Conservation (phyloP, 92 coral and sea anemone genomes). For the Porites cylindrica region DNA sequence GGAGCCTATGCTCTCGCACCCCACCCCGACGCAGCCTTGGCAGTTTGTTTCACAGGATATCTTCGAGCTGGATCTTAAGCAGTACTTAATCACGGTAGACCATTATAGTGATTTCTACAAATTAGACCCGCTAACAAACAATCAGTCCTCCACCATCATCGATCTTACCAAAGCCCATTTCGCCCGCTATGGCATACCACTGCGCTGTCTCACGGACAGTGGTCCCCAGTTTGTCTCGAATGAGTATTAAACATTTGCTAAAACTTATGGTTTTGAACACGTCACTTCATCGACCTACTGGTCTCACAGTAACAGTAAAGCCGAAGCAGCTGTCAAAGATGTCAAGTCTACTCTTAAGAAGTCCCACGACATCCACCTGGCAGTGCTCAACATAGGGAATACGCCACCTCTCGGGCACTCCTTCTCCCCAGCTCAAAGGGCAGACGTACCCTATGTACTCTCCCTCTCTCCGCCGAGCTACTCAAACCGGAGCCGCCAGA, state of each 20-base stretch:
- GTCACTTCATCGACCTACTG: slow-evolving; percentile 53
- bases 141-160: slow-evolving; percentile 26
- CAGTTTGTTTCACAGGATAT: slow-evolving; percentile 54
- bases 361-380: slow-evolving; percentile 29
- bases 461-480: slow-evolving; percentile 6
- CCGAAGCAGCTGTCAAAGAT: slow-evolving; percentile 33
- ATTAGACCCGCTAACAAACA: slow-evolving; percentile 24
- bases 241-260: slow-evolving; percentile 16
- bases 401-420: slow-evolving; percentile 37
- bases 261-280: slow-evolving; percentile 31
- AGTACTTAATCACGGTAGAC: slow-evolving; percentile 31
- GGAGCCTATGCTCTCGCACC: slow-evolving; percentile 51
- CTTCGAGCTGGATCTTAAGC: slow-evolving; percentile 18
- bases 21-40: slow-evolving; percentile 32
- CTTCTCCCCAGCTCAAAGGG: slow-evolving; percentile 56
- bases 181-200: slow-evolving; percentile 46
- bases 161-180: slow-evolving; percentile 44
- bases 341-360: slow-evolving; percentile 26
- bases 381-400: slow-evolving; percentile 28
- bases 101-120: slow-evolving; percentile 32
- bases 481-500: slow-evolving; percentile 38
- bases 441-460: slow-evolving; percentile 25
- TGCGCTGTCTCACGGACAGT: slow-evolving; percentile 31
- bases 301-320: slow-evolving; percentile 51
- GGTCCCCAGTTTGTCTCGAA: slow-evolving; percentile 23